These are phyloP conservation scores for Onthophagus sagittarius DNA, from an alignment of 2,888 invertebrate species.

Conservation along the genomic window DNA sequence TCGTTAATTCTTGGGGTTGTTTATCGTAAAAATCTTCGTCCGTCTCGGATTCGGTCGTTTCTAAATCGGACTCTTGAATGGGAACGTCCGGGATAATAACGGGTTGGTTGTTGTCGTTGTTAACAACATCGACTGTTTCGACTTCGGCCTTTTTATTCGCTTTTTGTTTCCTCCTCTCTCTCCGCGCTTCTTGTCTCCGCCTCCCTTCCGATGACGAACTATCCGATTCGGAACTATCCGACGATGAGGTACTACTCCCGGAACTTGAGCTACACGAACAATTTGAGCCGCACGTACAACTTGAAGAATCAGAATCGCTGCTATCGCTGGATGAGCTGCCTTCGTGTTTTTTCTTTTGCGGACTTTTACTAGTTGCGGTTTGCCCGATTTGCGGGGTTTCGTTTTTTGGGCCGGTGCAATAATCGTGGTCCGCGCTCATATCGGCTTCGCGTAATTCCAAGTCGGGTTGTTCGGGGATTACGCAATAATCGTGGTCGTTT, in stretches of 20 bases:
- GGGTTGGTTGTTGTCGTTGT: slow-evolving; percentile 49
- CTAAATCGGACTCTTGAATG: slow-evolving; percentile 77
- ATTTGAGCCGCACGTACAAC: slow-evolving; percentile 79
- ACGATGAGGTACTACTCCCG: slow-evolving; percentile 50
- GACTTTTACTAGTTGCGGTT: background rate
- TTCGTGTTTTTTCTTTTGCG: slow-evolving; percentile 42
- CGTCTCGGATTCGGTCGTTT: slow-evolving; percentile 80
- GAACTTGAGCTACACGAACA: slow-evolving; percentile 77
- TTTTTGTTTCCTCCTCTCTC: slow-evolving; percentile 45
- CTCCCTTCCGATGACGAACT: slow-evolving; percentile 58
- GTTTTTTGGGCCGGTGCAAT: slow-evolving; percentile 37
- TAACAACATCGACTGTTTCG: slow-evolving; percentile 52
- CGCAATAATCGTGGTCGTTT: slow-evolving; percentile 73
- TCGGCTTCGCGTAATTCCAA: slow-evolving; percentile 30
- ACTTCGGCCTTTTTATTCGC: slow-evolving; percentile 46
- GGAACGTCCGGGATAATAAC: slow-evolving; percentile 50
- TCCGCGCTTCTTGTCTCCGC: slow-evolving; percentile 47
- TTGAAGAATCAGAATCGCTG: slow-evolving; percentile 69
- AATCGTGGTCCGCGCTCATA: slow-evolving; percentile 49
- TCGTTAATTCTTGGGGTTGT: slow-evolving; percentile 72
- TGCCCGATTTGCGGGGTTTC: slow-evolving; percentile 7
- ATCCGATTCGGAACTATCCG: slow-evolving; percentile 55
- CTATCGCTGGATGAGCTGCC: slow-evolving; percentile 69
- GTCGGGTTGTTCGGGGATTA: slow-evolving; percentile 42
- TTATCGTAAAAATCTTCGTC: slow-evolving; percentile 87